A percentile compares a stretch with the other conserved stretches of the same genome.
Evolutionary conservation across 2,888 invertebrate species (phyloP).

Genomic region (Drosophila lacicola): DNA sequence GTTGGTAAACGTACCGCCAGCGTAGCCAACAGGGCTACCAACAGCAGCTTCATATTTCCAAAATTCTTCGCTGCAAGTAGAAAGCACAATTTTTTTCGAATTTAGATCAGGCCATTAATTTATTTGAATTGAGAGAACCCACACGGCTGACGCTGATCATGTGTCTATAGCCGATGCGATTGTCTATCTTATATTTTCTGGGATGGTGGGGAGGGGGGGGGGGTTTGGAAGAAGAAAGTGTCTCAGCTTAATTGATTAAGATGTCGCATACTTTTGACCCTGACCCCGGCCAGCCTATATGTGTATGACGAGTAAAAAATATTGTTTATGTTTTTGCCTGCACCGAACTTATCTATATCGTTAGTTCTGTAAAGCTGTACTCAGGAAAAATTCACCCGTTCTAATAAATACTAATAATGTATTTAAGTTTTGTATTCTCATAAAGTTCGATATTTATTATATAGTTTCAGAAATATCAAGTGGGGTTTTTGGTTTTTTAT

Average conservation of each 20-base stretch:
- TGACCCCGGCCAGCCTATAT: constrained; percentile 40
- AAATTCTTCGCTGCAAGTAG: constrained; percentile 39
- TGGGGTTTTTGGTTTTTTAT: too few species aligned
- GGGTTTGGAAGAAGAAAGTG: neutral
- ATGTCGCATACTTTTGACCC: constrained; percentile 37
- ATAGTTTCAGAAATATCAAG: too few species aligned
- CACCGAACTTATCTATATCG: neutral
- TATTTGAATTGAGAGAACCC: constrained; percentile 20
- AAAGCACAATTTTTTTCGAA: constrained; percentile 30
- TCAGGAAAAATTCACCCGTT: neutral
- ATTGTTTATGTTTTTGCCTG: neutral
- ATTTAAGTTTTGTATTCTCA: too few species aligned
- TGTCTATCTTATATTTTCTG: neutral
- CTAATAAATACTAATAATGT: too few species aligned
- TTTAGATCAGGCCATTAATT: constrained; percentile 35
- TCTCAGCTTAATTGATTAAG: constrained; percentile 48
- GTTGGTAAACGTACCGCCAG: constrained; percentile 56
- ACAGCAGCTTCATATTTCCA: constrained; percentile 59
- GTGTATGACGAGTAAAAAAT: neutral
- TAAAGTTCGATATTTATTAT: too few species aligned
- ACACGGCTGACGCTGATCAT: constrained; percentile 36
- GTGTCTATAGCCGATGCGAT: neutral
- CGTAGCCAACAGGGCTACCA: constrained; percentile 61
- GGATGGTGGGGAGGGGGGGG: neutral
- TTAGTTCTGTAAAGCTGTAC: neutral